Conservation (phyloP, 2,888 invertebrate species). For the Cantharis flavilabris region DNA sequence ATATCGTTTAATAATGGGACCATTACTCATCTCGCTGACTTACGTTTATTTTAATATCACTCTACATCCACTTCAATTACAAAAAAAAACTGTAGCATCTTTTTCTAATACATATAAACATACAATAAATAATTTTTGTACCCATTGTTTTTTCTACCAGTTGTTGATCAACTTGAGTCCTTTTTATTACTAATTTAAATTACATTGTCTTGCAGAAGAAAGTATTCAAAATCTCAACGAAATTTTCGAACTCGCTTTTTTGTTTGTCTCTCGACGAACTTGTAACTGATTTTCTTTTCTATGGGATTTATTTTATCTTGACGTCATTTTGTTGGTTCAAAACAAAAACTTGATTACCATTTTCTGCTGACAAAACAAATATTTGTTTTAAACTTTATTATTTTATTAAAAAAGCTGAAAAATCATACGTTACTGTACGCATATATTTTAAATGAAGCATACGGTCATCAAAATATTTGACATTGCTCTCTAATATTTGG, state of each 20-base stretch:
- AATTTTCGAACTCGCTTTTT: background rate
- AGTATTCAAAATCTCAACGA: background rate
- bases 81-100: background rate
- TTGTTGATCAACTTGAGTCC: background rate
- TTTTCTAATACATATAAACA: background rate
- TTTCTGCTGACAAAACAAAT: background rate
- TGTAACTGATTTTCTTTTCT: background rate
- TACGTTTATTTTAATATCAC: background rate
- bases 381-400: background rate
- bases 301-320: background rate
- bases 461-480: background rate
- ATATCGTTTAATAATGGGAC: background rate
- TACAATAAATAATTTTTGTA: background rate
- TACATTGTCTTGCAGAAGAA: background rate
- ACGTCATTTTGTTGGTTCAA: background rate
- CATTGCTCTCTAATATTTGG: background rate
- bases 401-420: background rate
- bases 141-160: background rate
- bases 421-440: background rate
- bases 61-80: background rate
- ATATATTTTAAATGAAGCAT: no score
- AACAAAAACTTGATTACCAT: background rate
- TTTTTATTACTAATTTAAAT: background rate
- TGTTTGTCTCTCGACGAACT: background rate
- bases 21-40: background rate